phyloP scores from a whole-genome alignment of 2,888 invertebrate genomes.

The Leucozona laternaria region DNA sequence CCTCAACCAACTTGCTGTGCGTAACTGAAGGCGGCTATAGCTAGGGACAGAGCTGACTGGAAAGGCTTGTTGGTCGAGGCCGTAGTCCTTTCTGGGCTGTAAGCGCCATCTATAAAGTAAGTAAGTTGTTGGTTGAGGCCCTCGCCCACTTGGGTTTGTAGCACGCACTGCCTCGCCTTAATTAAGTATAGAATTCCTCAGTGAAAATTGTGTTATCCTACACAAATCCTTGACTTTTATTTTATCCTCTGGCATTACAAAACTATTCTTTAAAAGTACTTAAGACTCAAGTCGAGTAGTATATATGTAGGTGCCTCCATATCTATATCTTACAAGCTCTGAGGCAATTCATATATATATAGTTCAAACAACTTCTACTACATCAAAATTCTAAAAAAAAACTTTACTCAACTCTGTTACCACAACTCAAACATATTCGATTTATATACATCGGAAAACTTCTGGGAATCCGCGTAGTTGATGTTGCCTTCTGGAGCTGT shows the following conservation, averaged over 20 bases:
- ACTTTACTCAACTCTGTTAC: neutral
- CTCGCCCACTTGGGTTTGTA: no score
- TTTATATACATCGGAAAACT: slow-evolving; percentile 12
- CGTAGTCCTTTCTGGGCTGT: no score
- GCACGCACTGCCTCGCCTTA: no score
- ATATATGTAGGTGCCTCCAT: neutral
- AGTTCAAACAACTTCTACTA: neutral
- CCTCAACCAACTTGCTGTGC: no score
- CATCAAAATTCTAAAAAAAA: neutral
- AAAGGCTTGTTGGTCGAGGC: no score
- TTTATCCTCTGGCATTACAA: neutral
- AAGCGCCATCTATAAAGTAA: no score
- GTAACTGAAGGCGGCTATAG: no score
- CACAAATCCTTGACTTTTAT: neutral
- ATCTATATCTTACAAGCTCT: neutral
- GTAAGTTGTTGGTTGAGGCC: no score
- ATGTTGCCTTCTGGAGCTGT: slow-evolving; percentile 19
- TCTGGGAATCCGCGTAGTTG: slow-evolving; percentile 18
- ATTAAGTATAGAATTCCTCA: no score
- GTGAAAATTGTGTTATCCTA: no score
- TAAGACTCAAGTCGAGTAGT: neutral
- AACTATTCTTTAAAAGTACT: neutral
- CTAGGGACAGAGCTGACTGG: no score
- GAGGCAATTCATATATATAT: neutral
- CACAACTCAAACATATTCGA: slow-evolving; percentile 30